Evolutionary conservation across 2,113 vertebrate genomes (phyloP).

Genomic region (Nesospiza acunhae): DNA sequence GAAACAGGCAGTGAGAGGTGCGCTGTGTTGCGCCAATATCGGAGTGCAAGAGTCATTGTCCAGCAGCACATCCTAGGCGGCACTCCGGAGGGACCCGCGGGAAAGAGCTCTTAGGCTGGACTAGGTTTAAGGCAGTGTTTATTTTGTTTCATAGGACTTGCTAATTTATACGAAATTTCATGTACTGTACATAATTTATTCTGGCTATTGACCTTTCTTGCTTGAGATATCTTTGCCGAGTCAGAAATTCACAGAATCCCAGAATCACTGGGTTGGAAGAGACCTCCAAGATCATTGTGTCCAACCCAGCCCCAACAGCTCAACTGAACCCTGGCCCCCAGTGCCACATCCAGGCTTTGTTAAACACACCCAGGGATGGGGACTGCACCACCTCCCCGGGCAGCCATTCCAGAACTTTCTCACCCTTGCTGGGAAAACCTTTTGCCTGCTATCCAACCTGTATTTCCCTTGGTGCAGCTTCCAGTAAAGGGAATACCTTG

Average conservation of each 20-base stretch:
- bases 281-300: background rate
- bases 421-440: fast-evolving
- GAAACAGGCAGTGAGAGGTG: fast-evolving
- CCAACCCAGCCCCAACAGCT: background rate
- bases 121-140: fast-evolving
- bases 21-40: fast-evolving
- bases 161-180: fast-evolving
- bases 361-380: background rate
- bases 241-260: background rate
- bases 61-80: fast-evolving
- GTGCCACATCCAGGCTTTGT: background rate
- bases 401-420: background rate
- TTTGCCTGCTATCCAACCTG: background rate
- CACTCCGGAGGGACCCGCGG: background rate
- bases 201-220: background rate
- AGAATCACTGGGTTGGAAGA: background rate
- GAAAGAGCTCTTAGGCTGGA: background rate
- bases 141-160: background rate
- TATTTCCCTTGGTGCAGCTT: background rate
- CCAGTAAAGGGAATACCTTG: background rate
- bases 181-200: fast-evolving
- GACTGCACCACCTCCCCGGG: background rate
- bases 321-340: background rate
- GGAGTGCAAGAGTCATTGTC: fast-evolving
- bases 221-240: background rate